Evolutionary conservation across 2,113 vertebrate genomes (phyloP), one percentile per base, ranked within the genome.

Genomic region (Epinephelus lanceolatus): DNA sequence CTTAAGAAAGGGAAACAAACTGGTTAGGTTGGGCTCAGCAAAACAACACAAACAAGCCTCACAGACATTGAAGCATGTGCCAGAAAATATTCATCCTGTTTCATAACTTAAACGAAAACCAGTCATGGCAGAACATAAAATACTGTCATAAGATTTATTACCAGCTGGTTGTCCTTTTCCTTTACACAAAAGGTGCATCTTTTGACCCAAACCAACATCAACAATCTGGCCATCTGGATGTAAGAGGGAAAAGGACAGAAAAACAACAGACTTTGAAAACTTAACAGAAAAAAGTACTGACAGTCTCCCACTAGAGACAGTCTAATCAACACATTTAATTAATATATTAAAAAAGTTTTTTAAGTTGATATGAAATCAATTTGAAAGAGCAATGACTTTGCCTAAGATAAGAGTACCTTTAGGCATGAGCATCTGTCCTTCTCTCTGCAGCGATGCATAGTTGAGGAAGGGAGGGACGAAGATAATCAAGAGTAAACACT

Each of bases 401-500:
- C 27, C 3, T 75, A 8, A 6, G 11, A 52, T 27, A 17, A 67
- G 3, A 25, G 2, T 37, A 96, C 96, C 95, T 95, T 93, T 91
- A 1, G 96, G 95, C 65, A 93, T 8, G 21, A 96, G 93, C 84
- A 95, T 81, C 71, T 94, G 91, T 83, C 91, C 95, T 85, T 96
- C 96, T 91, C 95, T 92, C 83, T 96, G 96, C 62, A 96, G 92
- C 0, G 96, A 95, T 19, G 96, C 95, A 25, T 96, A 96, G 92
- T 96, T 96, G 67, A 96, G 93, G 74, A 96, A 96, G 0, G 96
- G 95, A 77, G 96, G 96, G 71, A 96, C 81, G 81, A 96, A 57
- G 86, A 96, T 63, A 23, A 96, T 70, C n/a, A 96, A 82, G 18
- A 96, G 89, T 9, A 96, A 82, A 92, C 92, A 93, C 60, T 96